Conservation (phyloP, 92 coral and sea anemone genomes). For the Desmophyllum pertusum region DNA sequence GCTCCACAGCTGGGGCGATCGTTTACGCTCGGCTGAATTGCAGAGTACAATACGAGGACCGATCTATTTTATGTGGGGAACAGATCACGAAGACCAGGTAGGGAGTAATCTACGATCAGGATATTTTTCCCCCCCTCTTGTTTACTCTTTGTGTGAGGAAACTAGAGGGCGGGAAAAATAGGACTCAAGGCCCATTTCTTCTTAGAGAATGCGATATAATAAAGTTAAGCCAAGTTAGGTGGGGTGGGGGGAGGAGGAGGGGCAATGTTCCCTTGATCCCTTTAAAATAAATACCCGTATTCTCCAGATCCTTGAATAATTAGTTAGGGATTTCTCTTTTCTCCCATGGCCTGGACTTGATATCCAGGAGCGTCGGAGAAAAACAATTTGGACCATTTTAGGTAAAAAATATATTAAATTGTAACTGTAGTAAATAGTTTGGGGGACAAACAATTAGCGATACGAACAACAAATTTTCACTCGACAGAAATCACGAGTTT, state of each 20-base stretch:
- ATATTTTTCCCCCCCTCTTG: neutral
- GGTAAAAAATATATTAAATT: no score
- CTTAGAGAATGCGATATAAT: no score
- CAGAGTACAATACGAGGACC: constrained; percentile 57
- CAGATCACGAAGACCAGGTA: constrained; percentile 68
- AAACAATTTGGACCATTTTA: no score
- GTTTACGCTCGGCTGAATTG: constrained; percentile 45
- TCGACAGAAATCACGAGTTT: neutral
- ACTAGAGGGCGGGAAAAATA: neutral
- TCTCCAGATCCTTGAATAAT: no score
- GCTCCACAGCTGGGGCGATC: constrained; percentile 54
- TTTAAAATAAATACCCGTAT: neutral
- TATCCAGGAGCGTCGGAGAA: neutral
- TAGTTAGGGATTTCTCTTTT: neutral
- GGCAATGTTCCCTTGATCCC: neutral
- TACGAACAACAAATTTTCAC: neutral
- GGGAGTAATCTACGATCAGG: neutral
- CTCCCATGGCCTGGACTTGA: no score
- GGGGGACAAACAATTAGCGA: neutral
- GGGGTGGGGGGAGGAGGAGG: neutral
- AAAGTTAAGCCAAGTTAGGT: no score
- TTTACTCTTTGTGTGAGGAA: neutral
- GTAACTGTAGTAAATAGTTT: neutral
- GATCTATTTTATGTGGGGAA: constrained; percentile 67
- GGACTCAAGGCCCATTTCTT: neutral